These are phyloP conservation scores for Anoplopoma fimbria DNA, from an alignment of 2,113 vertebrate species.

Conservation along the genomic window DNA sequence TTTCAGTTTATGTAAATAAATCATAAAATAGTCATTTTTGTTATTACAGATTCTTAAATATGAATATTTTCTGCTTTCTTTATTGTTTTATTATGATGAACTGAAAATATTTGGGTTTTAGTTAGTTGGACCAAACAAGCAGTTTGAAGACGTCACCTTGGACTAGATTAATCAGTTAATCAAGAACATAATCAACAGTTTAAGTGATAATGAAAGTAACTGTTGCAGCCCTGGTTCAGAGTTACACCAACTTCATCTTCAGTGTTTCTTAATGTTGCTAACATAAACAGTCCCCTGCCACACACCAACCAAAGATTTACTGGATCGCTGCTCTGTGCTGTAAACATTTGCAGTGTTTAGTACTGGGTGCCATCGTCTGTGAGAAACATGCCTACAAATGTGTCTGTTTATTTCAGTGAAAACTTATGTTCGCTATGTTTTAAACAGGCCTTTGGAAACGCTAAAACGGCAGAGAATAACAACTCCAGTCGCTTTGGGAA, in stretches of 20 bases:
- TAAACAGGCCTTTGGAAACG: constrained; percentile 94
- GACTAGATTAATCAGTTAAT: background rate
- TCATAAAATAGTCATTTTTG: too few species aligned
- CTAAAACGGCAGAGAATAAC: constrained; percentile 94
- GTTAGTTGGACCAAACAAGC: background rate
- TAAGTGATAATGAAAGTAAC: background rate
- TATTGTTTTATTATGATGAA: too few species aligned
- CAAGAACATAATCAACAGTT: background rate
- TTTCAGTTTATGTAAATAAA: too few species aligned
- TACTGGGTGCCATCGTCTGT: constrained; percentile 17
- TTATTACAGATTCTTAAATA: too few species aligned
- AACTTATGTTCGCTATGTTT: constrained; percentile 47
- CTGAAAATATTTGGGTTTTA: too few species aligned
- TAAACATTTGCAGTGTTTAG: constrained; percentile 33
- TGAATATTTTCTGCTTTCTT: too few species aligned
- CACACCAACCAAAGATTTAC: constrained; percentile 16
- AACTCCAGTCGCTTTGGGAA: constrained; percentile 98
- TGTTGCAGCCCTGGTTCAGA: background rate
- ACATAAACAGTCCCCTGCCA: background rate
- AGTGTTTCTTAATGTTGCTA: background rate
- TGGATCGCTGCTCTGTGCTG: background rate
- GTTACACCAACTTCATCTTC: background rate
- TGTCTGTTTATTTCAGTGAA: constrained; percentile 24
- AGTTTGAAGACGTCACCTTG: background rate
- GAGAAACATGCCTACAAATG: background rate